Conservation (phyloP, 2,797 vertebrate species). For the Zenarchopterus dispar region DNA sequence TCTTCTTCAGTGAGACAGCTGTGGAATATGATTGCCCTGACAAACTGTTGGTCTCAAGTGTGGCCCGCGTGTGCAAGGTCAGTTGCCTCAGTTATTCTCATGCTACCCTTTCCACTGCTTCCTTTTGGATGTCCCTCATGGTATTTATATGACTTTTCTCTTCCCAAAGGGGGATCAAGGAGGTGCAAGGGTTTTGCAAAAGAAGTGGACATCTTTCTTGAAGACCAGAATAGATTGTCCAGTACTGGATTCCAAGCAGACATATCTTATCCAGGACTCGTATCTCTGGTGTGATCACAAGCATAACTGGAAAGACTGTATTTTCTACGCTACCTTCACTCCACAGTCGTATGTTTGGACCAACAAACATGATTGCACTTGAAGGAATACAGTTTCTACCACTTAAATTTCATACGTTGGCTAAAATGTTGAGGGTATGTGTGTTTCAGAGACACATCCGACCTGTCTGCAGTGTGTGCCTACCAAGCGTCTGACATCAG, state of each 20-base stretch:
- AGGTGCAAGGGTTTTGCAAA: conserved; percentile 80
- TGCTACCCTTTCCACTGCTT: conserved; percentile 29
- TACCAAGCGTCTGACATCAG: conserved; percentile 74
- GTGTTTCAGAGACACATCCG: conserved; percentile 76
- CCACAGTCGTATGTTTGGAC: conserved; percentile 78
- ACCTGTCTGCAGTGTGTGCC: conserved; percentile 79
- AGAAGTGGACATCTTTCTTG: conserved; percentile 85
- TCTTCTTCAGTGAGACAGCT: conserved; percentile 88
- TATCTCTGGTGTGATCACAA: conserved; percentile 77
- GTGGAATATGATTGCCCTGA: conserved; percentile 86
- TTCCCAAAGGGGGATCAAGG: conserved; percentile 78
- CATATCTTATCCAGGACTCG: conserved; percentile 82
- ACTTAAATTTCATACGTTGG: neutral
- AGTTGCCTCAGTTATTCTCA: conserved; percentile 9
- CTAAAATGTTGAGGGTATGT: conserved; percentile 24
- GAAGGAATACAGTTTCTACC: neutral
- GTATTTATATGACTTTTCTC: neutral
- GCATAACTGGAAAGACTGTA: conserved; percentile 72
- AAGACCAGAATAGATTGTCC: conserved; percentile 84
- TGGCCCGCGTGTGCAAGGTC: conserved; percentile 88
- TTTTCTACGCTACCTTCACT: conserved; percentile 84
- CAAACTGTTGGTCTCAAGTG: conserved; percentile 82
- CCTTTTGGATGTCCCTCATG: conserved; percentile 10
- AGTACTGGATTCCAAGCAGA: conserved; percentile 73
- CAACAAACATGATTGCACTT: conserved; percentile 15